These are phyloP conservation scores for Clarias fuscus DNA, from an alignment of 2,797 vertebrate species.

Conservation along the genomic window DNA sequence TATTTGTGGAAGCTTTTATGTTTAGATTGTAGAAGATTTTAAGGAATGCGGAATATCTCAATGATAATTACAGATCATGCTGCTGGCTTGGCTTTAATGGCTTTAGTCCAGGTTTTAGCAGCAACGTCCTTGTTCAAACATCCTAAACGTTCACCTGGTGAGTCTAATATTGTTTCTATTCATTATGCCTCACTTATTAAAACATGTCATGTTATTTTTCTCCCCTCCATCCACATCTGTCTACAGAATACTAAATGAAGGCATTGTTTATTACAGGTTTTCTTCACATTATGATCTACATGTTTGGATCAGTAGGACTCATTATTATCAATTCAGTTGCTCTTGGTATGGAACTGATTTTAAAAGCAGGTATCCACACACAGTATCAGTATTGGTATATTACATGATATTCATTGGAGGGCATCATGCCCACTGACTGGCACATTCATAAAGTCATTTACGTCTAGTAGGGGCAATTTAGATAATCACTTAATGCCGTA, in stretches of 20 bases:
- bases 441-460: too few relatives aligned
- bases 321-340: constrained; percentile 1
- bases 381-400: not conserved
- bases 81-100: not conserved
- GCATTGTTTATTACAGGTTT: constrained; percentile 8
- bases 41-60: too few relatives aligned
- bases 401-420: not conserved
- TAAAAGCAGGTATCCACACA: constrained; percentile 20
- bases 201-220: not conserved
- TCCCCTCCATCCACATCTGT: not conserved
- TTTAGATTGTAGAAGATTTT: too few relatives aligned
- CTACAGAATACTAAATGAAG: not conserved
- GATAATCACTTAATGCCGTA: too few relatives aligned
- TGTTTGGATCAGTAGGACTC: constrained; percentile 31
- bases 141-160: not conserved
- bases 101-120: constrained; percentile 7
- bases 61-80: not conserved
- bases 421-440: too few relatives aligned
- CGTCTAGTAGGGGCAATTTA: too few relatives aligned
- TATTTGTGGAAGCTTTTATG: too few relatives aligned
- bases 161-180: not conserved
- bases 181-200: not conserved
- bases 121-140: constrained; percentile 8
- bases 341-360: not conserved
- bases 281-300: constrained; percentile 10